Conservation (phyloP, 2,797 vertebrate species). For the Xerus rutilus region DNA sequence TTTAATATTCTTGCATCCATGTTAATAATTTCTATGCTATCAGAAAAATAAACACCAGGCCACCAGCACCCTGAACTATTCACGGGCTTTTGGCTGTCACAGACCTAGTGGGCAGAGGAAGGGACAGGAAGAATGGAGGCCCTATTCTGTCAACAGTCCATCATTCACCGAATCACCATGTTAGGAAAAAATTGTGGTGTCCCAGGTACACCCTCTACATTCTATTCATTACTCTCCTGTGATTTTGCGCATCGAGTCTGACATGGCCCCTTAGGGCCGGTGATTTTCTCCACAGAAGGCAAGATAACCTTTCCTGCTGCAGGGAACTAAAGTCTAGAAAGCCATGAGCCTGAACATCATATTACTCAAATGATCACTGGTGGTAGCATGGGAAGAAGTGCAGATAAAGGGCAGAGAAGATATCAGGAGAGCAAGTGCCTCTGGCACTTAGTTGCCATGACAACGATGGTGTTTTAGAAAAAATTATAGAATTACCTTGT, state of each 20-base stretch:
- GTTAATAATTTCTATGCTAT: background rate
- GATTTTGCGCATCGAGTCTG: background rate
- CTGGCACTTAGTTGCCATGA: constrained; percentile 10
- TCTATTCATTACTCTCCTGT: background rate
- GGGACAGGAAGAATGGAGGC: background rate
- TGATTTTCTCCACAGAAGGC: constrained; percentile 1
- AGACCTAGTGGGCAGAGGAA: background rate
- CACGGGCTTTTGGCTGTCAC: background rate
- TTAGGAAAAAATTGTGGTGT: background rate
- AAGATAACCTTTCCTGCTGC: background rate
- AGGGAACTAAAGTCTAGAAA: background rate
- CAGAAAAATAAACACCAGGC: background rate
- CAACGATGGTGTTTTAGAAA: background rate
- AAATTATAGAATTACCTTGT: background rate
- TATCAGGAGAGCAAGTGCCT: background rate
- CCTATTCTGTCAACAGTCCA: background rate
- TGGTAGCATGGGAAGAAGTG: background rate
- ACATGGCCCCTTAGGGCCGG: background rate
- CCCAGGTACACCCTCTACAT: background rate
- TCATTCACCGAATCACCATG: no score
- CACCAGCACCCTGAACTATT: background rate
- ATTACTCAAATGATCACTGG: background rate
- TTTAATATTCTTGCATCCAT: background rate
- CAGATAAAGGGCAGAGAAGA: background rate
- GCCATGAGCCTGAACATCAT: background rate